Evolutionary conservation across 2,888 invertebrate genomes (phyloP).

Genomic region (Lottia gigantea): DNA sequence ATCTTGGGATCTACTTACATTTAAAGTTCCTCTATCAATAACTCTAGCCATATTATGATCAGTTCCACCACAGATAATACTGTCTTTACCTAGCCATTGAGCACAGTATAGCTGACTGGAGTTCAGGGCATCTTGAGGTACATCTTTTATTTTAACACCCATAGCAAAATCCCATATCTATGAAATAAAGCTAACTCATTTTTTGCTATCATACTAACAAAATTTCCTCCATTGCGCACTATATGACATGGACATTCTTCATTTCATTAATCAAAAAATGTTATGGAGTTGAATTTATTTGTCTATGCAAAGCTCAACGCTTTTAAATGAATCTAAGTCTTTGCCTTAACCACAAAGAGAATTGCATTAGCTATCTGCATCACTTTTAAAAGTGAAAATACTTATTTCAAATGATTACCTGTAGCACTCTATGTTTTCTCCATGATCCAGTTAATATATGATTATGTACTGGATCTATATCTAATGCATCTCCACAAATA

Average conservation of each 20-base stretch:
- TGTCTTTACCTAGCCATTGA: conserved; percentile 67
- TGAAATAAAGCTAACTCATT: conserved; percentile 12
- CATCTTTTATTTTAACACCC: conserved; percentile 63
- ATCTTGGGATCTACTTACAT: conserved; percentile 51
- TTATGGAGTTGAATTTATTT: too few relatives aligned
- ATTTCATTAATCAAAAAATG: too few relatives aligned
- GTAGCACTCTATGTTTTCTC: conserved; percentile 62
- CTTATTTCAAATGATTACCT: too few relatives aligned
- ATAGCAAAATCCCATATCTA: conserved; percentile 67
- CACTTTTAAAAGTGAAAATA: neutral
- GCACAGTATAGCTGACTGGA: conserved; percentile 65
- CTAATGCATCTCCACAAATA: conserved; percentile 67
- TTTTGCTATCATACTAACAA: too few relatives aligned
- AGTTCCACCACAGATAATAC: conserved; percentile 66
- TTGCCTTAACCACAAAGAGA: too few relatives aligned
- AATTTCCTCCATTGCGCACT: too few relatives aligned
- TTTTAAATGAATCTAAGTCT: too few relatives aligned
- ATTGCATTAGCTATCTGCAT: neutral
- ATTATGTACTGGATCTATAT: conserved; percentile 66
- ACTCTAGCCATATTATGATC: conserved; percentile 65
- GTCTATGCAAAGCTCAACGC: too few relatives aligned
- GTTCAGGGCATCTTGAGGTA: conserved; percentile 61
- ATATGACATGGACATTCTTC: too few relatives aligned
- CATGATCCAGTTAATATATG: conserved; percentile 69
- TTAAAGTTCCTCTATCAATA: conserved; percentile 67